phyloP scores from a whole-genome alignment of 2,113 vertebrate genomes.

The Trachemys scripta region DNA sequence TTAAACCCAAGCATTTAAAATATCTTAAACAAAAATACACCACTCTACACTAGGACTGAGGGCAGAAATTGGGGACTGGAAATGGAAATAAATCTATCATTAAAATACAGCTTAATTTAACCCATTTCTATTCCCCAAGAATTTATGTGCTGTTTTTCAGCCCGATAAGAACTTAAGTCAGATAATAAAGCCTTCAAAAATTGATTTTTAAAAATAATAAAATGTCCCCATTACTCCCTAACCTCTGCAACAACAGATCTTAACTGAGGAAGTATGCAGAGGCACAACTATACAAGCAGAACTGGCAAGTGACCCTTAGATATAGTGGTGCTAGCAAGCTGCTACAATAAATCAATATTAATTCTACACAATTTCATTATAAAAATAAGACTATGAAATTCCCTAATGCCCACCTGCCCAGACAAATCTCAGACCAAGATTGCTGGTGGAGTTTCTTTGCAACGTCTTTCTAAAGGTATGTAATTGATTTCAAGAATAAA shows the following conservation, averaged over 20 bases:
- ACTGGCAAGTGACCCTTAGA: conserved; percentile 28
- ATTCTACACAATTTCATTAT: conserved; percentile 61
- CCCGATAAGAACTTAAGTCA: conserved; percentile 68
- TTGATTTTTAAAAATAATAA: conserved; percentile 44
- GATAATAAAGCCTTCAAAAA: conserved; percentile 72
- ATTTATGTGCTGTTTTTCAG: conserved; percentile 64
- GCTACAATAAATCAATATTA: conserved; percentile 68
- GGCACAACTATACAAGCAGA: conserved; percentile 31
- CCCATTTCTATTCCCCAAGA: conserved; percentile 49
- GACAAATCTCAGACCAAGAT: conserved; percentile 45
- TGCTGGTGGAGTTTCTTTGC: neutral
- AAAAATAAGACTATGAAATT: conserved; percentile 66
- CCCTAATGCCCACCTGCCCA: conserved; percentile 42
- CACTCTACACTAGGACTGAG: neutral
- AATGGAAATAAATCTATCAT: conserved; percentile 63
- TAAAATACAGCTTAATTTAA: conserved; percentile 64
- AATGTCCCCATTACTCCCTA: conserved; percentile 14
- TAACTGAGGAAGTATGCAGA: conserved; percentile 23
- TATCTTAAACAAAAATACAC: neutral
- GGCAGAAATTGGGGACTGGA: neutral
- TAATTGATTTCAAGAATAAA: conserved; percentile 66
- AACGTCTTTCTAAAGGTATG: conserved; percentile 47
- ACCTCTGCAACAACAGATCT: conserved; percentile 11
- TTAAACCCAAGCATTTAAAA: neutral
- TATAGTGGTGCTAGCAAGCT: conserved; percentile 32